Base-by-base conservation (phyloP, 2,113 vertebrate species). In the Hydrochoerus hydrochaeris region DNA sequence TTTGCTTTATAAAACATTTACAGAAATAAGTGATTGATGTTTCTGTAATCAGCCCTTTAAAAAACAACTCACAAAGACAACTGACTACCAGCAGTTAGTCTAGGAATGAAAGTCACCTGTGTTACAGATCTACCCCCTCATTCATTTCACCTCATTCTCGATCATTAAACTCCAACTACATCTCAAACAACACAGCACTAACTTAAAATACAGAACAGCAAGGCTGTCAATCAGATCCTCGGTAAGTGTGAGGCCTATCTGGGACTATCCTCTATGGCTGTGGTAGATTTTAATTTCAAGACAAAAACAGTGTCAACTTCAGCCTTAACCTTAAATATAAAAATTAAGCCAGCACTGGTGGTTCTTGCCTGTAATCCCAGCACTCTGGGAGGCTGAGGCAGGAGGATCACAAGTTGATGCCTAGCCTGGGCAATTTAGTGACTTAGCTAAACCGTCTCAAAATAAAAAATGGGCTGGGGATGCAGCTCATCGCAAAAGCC, bases 1-100 rank as follows among this genome's bases (percentile, higher is more conserved):
- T 95, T 96, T 96, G 81, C 93, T 93, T 90, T 82, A 97, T 97
- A 80, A 96, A 97, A 97, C 85, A 97, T 97, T 96, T 77, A 98
- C 90, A 89, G 81, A 85, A 85, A 92, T 75, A 88, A 95, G 77
- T 90, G 89, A 95, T 78, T 95, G 95, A 85, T 91, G 77, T 97
- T 95, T 96, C 89, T 96, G 35, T 84, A 58, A 71, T 77, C 67
- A 81, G 19, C 38, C 69, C 58, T 82, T n/a, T 22, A 46, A 9
- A 69, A 58, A 67, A 44, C 71, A 80, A 89, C 62, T 62, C 62
- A 78, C 49, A 80, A 80, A 91, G 30, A 60, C 6, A 58, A 63
- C 26, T 85, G 83, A 73, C 60, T 19, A 26, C 32, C 4, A 1
- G n/a, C 62, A 2, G 0, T 4, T 52, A 30, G 19, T 44, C 19